A percentile compares a stretch with the other conserved stretches of the same genome.
These are phyloP conservation scores for Actinia equina DNA, from an alignment of 64 coral and sea anemone species.

Conservation along the genomic window DNA sequence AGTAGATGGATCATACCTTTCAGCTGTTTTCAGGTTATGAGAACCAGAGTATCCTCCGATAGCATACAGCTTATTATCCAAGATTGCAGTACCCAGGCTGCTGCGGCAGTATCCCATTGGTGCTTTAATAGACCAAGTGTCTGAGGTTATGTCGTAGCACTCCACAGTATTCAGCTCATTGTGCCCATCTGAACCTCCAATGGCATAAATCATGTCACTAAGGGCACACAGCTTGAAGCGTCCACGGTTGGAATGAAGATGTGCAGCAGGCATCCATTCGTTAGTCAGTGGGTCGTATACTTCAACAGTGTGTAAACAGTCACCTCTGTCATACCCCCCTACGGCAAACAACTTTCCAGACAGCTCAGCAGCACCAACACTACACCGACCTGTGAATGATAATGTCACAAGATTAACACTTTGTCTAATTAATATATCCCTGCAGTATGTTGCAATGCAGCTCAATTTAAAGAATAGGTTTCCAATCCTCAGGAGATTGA, in stretches of 20 bases:
- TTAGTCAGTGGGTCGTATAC: constrained; percentile 70
- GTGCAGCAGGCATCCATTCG: constrained; percentile 82
- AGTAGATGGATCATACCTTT: constrained; percentile 52
- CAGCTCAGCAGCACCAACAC: constrained; percentile 74
- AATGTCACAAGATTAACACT: background rate
- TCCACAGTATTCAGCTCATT: constrained; percentile 71
- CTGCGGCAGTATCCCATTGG: constrained; percentile 72
- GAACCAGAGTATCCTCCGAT: constrained; percentile 75
- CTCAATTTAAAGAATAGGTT: no score
- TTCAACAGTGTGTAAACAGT: constrained; percentile 80
- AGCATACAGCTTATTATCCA: constrained; percentile 48
- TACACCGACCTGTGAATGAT: constrained; percentile 64
- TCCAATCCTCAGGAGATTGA: no score
- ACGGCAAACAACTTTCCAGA: constrained; percentile 88
- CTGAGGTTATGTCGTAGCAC: constrained; percentile 41
- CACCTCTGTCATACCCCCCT: constrained; percentile 97
- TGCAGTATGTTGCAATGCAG: no score
- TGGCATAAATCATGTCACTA: constrained; percentile 61
- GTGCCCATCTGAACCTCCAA: constrained; percentile 84
- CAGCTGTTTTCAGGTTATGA: constrained; percentile 67
- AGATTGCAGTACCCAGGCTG: constrained; percentile 63
- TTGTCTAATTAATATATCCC: background rate
- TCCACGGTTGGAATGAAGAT: constrained; percentile 65
- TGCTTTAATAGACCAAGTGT: constrained; percentile 52
- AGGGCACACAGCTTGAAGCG: constrained; percentile 66